Percentiles rank a stretch among this genome's conserved stretches.
phyloP scores from a whole-genome alignment of 2,113 vertebrate species.

The Laterallus jamaicensis region DNA sequence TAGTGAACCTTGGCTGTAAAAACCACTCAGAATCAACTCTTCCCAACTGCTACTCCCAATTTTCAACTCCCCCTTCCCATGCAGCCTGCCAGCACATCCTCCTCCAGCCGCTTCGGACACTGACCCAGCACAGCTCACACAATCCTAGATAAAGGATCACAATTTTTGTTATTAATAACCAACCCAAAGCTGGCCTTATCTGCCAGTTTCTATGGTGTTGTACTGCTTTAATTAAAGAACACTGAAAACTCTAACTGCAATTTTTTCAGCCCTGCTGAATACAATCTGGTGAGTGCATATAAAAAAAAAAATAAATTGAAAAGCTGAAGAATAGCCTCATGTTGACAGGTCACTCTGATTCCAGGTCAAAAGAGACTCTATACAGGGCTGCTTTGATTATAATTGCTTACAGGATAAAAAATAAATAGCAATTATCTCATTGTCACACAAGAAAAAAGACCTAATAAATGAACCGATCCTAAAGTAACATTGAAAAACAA shows the following conservation, averaged over 20 bases:
- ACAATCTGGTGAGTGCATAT: background rate
- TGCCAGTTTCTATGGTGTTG: background rate
- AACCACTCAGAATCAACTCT: background rate
- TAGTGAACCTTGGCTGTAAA: background rate
- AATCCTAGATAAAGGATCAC: background rate
- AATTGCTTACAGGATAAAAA: conserved; percentile 53
- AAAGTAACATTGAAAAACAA: conserved; percentile 4
- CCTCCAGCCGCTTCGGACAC: fast-evolving
- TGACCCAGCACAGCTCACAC: background rate
- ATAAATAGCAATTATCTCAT: conserved; percentile 65
- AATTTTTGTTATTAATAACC: conserved; percentile 4
- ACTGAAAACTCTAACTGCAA: background rate
- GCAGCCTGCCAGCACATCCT: background rate
- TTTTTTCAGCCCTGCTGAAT: conserved; percentile 26
- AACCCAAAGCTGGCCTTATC: background rate
- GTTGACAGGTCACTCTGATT: conserved; percentile 47
- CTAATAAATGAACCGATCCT: conserved; percentile 39
- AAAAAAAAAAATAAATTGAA: conserved; percentile 23
- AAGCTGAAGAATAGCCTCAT: conserved; percentile 26
- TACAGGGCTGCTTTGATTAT: conserved; percentile 42
- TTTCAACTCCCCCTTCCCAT: background rate
- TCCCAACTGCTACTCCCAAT: background rate
- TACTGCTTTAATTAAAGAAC: conserved; percentile 21
- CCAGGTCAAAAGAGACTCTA: conserved; percentile 29
- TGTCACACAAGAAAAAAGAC: conserved; percentile 27